Evolutionary conservation across 2,888 invertebrate species (phyloP).

Genomic region (Agonum fuliginosum): DNA sequence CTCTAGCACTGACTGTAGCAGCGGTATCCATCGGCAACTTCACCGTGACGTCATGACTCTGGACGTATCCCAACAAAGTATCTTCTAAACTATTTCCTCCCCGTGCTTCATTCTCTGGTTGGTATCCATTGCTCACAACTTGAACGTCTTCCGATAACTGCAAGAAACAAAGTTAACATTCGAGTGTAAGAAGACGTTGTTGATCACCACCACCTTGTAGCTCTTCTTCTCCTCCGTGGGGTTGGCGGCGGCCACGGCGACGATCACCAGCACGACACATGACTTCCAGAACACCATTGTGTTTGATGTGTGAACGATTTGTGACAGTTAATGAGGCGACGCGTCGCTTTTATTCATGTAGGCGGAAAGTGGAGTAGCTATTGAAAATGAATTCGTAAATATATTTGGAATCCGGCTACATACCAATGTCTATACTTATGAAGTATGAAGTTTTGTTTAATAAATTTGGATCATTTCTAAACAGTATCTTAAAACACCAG

Average conservation of each 20-base stretch:
- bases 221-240: not conserved
- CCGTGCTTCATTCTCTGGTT: constrained; percentile 60
- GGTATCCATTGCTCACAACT: constrained; percentile 80
- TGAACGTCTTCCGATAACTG: constrained; percentile 83
- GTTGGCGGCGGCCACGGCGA: not conserved
- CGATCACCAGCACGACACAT: not conserved
- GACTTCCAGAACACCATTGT: constrained; percentile 1
- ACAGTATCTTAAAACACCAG: no score
- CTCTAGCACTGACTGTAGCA: constrained; percentile 84
- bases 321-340: not conserved
- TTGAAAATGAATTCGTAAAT: constrained; percentile 32
- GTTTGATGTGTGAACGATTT: not conserved
- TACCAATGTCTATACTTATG: not conserved
- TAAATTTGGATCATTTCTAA: not conserved
- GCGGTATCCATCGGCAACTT: constrained; percentile 81
- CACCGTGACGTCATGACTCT: constrained; percentile 85
- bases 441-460: not conserved
- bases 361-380: constrained; percentile 21
- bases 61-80: constrained; percentile 81
- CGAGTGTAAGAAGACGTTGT: not conserved
- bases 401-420: constrained; percentile 15
- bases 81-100: constrained; percentile 76
- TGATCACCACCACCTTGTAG: not conserved
- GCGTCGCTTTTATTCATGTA: constrained; percentile 14
- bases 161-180: not conserved